Evolutionary conservation across 2,113 vertebrate genomes (phyloP), one percentile per base, ranked within the genome.

Genomic region (Neolamprologus toae): DNA sequence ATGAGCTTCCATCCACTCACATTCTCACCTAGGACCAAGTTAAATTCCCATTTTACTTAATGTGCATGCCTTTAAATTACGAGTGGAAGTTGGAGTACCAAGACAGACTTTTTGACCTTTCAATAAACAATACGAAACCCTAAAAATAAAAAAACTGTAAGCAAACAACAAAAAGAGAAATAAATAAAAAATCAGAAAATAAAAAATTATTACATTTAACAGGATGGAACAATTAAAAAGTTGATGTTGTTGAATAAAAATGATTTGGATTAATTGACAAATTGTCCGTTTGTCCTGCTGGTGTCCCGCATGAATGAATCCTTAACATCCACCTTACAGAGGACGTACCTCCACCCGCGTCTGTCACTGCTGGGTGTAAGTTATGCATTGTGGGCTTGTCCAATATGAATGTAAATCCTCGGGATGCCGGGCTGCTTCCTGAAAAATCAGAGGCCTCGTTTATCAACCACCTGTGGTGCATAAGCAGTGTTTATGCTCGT

Each of bases 81-180:
- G n/a, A 21, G 37, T 45, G 21, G 9, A 73, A 45, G 37, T 40
- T 16, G 21, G 21, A 73, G 8, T 4, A 45, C 13, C 37, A 2
- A 45, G 68, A 26, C 21, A 1, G 66, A 71, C 59, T 2, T 63
- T 12, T 35, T 42, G 0, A 23, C 21, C 37, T 71, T 26, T 37
- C 35, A 42, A 23, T 14, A 40, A 23, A 23, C 7, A 23, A 71
- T 23, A 23, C 12, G 2, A 68, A 68, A 71, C 31, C 31, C 4
- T 63, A n/a, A 66, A 66, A 37, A 66, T 2, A 8, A 37, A 66
- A n/a, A 37, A 66, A n/a, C 0, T 0, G 33, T 0, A 66, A 12
- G 19, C 0, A 0, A 66, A 8, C 31, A 66, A 66, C 31, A 66
- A 37, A 37, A 37, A 21, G 10, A 21, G 2, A 37, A 66, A 37